phyloP scores from a whole-genome alignment of 2,113 vertebrate genomes.

The Heliornis fulica region DNA sequence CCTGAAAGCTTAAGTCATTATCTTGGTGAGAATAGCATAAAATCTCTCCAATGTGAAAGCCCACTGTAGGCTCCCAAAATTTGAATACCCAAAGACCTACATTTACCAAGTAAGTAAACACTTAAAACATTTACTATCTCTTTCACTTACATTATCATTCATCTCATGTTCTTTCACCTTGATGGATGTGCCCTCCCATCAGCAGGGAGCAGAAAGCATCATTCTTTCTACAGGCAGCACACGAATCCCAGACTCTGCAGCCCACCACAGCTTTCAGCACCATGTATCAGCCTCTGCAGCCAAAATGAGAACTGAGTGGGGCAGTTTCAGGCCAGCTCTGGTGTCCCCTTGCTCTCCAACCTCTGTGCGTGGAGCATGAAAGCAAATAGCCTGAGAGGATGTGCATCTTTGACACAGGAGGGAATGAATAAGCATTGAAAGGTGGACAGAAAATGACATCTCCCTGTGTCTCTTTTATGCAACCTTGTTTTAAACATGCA shows the following conservation, averaged over 20 bases:
- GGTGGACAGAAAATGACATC: neutral
- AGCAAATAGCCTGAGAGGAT: neutral
- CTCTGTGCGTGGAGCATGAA: neutral
- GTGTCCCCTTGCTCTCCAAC: accelerated
- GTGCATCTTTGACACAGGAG: neutral
- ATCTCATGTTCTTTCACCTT: neutral
- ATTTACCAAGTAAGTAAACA: neutral
- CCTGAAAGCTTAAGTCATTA: neutral
- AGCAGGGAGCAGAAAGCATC: accelerated
- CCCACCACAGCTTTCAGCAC: neutral
- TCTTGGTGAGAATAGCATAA: neutral
- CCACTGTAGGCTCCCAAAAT: neutral
- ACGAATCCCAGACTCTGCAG: neutral
- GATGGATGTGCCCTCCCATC: neutral
- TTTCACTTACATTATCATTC: neutral
- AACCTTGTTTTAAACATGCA: neutral
- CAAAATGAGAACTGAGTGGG: neutral
- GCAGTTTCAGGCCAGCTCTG: neutral
- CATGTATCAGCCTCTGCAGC: accelerated
- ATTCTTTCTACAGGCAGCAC: neutral
- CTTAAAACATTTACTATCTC: neutral
- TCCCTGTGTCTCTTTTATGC: neutral
- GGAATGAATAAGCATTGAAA: neutral
- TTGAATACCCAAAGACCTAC: neutral
- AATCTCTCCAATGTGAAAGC: neutral